Percentiles rank a stretch among this genome's conserved stretches.
These are phyloP conservation scores for Drosophila ananassae DNA, from an alignment of 1,140 invertebrate species.

Conservation along the genomic window DNA sequence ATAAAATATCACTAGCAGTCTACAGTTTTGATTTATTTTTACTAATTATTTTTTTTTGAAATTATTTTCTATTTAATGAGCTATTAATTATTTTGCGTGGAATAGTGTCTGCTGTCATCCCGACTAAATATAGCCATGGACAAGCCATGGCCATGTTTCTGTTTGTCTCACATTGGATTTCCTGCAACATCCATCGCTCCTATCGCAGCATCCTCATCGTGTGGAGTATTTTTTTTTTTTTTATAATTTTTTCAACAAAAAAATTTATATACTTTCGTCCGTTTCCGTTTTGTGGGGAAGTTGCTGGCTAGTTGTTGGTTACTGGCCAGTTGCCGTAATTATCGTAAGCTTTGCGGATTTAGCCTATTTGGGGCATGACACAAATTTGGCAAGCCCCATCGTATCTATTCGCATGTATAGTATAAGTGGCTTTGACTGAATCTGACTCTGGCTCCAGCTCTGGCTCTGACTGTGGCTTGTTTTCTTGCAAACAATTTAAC, in stretches of 20 bases:
- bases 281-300: constrained; percentile 58
- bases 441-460: constrained; percentile 19
- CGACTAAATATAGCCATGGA: constrained; percentile 71
- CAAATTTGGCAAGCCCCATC: constrained; percentile 73
- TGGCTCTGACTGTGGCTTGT: constrained; percentile 15
- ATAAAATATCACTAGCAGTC: not conserved
- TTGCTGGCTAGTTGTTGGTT: constrained; percentile 3
- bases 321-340: constrained; percentile 51
- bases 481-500: constrained; percentile 78
- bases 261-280: constrained; percentile 47
- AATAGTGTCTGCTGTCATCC: constrained; percentile 10
- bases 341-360: constrained; percentile 50
- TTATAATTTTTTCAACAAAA: constrained; percentile 14
- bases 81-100: not conserved
- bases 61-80: not conserved
- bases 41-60: not conserved
- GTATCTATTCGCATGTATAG: constrained; percentile 16
- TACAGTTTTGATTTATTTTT: not conserved
- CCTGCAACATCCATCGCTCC: constrained; percentile 50
- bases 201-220: constrained; percentile 11
- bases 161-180: constrained; percentile 58
- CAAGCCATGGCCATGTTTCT: constrained; percentile 52
- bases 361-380: constrained; percentile 81
- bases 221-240: constrained; percentile 18
- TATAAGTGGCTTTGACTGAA: constrained; percentile 21